Evolutionary conservation across 2,113 vertebrate species (phyloP).

Genomic region (Bagarius yarrelli): DNA sequence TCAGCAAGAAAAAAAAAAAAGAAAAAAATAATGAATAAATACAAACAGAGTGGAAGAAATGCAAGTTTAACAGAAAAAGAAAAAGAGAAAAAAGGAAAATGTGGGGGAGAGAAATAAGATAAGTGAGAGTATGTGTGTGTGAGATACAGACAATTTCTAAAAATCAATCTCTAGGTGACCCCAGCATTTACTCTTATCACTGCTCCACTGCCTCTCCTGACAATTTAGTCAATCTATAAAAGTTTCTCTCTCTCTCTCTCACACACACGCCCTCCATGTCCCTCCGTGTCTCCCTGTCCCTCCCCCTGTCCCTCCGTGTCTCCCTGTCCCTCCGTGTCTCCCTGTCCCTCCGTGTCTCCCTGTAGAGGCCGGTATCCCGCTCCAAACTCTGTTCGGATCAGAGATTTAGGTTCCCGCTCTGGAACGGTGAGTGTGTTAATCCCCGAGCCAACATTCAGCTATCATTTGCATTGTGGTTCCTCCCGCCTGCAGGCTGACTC

Average conservation of each 20-base stretch:
- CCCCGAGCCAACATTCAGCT: neutral
- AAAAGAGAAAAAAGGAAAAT: neutral
- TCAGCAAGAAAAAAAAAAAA: neutral
- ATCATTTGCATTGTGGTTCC: conserved; percentile 13
- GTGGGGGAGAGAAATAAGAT: neutral
- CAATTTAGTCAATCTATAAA: neutral
- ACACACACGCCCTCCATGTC: neutral
- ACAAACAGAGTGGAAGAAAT: neutral
- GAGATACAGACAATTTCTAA: neutral
- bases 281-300: too few species aligned
- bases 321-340: too few species aligned
- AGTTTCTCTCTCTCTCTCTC: neutral
- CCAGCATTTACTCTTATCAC: conserved; percentile 23
- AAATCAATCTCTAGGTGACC: conserved; percentile 36
- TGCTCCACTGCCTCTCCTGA: conserved; percentile 19
- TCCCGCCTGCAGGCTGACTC: neutral
- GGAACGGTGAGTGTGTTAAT: neutral
- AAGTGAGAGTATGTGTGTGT: neutral
- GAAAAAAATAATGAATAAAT: too few species aligned
- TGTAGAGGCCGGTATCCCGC: too few species aligned
- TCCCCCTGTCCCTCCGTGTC: too few species aligned
- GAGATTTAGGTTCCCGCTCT: conserved; percentile 7
- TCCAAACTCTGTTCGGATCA: too few species aligned
- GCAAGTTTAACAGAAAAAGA: neutral
- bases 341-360: too few species aligned